A percentile compares a stretch with the other conserved stretches of the same genome.
Evolutionary conservation across 64 coral and sea anemone genomes (phyloP).

Genomic region (Stylophora pistillata): DNA sequence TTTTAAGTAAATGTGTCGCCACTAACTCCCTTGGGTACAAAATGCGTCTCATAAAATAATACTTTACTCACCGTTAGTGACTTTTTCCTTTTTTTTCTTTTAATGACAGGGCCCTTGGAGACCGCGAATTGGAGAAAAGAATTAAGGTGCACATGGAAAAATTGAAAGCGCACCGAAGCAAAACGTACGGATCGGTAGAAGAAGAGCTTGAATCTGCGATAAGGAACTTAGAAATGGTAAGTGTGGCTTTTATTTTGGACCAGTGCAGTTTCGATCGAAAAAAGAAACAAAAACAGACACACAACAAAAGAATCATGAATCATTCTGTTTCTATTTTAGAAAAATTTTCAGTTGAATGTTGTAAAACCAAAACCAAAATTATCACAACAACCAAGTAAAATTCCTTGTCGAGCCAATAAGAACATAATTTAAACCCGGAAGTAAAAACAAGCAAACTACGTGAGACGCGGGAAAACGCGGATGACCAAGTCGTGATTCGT

Average conservation of each 20-base stretch:
- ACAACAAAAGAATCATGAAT: too few relatives aligned
- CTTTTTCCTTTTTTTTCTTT: background rate
- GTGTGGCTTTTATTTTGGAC: background rate
- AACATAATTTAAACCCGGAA: too few relatives aligned
- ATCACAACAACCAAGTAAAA: too few relatives aligned
- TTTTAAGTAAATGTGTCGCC: too few relatives aligned
- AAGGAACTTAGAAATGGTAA: constrained; percentile 91
- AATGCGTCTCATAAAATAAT: background rate
- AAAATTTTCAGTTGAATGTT: too few relatives aligned
- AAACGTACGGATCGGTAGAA: constrained; percentile 66
- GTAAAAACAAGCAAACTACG: too few relatives aligned
- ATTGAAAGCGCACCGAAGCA: constrained; percentile 73
- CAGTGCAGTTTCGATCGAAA: background rate
- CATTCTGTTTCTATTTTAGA: too few relatives aligned
- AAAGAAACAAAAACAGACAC: too few relatives aligned
- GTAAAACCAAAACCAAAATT: too few relatives aligned
- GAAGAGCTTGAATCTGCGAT: constrained; percentile 86
- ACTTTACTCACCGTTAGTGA: background rate
- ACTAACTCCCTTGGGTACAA: background rate
- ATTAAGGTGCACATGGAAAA: constrained; percentile 93
- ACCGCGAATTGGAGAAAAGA: constrained; percentile 77
- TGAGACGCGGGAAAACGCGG: too few relatives aligned
- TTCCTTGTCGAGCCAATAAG: too few relatives aligned
- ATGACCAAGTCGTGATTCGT: too few relatives aligned
- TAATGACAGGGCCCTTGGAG: constrained; percentile 54